Base-by-base conservation (phyloP, 2,888 invertebrate genomes). In the Mimumesa dahlbomi region DNA sequence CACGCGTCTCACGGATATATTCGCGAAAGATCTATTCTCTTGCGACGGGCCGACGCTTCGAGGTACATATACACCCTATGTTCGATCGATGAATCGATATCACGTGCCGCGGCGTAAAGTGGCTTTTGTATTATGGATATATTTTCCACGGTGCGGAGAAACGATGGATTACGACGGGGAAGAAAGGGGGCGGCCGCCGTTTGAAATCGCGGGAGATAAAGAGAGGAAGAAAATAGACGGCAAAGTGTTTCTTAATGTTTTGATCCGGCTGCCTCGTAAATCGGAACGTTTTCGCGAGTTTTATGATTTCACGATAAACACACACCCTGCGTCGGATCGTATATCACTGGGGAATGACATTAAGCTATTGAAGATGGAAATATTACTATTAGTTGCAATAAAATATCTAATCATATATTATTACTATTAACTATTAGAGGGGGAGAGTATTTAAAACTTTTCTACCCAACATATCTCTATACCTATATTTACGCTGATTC, bases 11-110 rank as follows among this genome's bases (percentile, higher is more conserved):
- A 5, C 40, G 16, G 49, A 34, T 7, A 11, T 34, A 34, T 34
- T 34, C 34, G 25, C 25, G 25, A 25, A 7, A 5, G 25, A n/a
- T 25, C 4, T 25, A 25, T n/a, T 9, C 3, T 21, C n/a, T 45
- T 21, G n/a, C 45, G 21, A 11, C 11, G 36, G 36, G 29, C 6
- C 11, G 42, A 53, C 13, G 22, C 9, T 53, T 52, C 21, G 13
- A 5, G 40, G 25, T n/a, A n/a, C 4, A n/a, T 34, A 34, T 34
- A 25, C 29, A 6, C 29, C 7, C 7, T 9, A 29, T 13, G 18
- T 22, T 11, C 16, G 53, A 62, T 53, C 62, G 62, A 53, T 46
- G 49, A 64, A 50, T 50, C 62, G 54, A 54, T 62, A 54, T 54
- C 43, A 19, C 63, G 63, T 22, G 48, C 48, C 22, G 43, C 43